phyloP scores from a whole-genome alignment of 2,113 vertebrate species.

The Entelurus aequoreus region DNA sequence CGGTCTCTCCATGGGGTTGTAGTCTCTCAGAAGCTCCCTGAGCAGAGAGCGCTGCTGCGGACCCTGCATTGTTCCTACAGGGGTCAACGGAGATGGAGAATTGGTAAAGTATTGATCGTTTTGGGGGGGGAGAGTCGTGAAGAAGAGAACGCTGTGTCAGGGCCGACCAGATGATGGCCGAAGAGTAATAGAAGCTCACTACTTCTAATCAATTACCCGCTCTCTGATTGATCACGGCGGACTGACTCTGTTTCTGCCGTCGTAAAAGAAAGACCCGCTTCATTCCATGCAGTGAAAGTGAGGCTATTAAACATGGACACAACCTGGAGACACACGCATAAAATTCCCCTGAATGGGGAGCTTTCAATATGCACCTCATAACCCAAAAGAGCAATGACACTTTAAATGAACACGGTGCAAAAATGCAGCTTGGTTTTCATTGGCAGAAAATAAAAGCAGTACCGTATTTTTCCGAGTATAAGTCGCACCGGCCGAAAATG shows the following conservation, averaged over 20 bases:
- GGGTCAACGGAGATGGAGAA: background rate
- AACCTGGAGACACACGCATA: slow-evolving; percentile 42
- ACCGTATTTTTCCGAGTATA: no score
- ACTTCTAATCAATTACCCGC: slow-evolving; percentile 51
- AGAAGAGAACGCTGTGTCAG: slow-evolving; percentile 17
- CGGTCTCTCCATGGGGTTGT: slow-evolving; percentile 77
- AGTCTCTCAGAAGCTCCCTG: slow-evolving; percentile 74
- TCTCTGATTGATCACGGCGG: slow-evolving; percentile 49
- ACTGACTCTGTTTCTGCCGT: slow-evolving; percentile 33
- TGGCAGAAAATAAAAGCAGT: no score
- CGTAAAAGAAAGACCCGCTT: slow-evolving; percentile 43
- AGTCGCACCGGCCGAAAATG: no score
- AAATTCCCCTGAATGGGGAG: slow-evolving; percentile 32
- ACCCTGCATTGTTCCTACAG: slow-evolving; percentile 71
- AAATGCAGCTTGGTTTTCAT: no score
- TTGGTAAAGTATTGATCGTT: background rate
- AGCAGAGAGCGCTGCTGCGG: slow-evolving; percentile 74
- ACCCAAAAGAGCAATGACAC: background rate
- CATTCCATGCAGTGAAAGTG: slow-evolving; percentile 43
- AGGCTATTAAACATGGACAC: slow-evolving; percentile 53
- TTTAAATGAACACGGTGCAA: background rate
- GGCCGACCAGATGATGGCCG: slow-evolving; percentile 2
- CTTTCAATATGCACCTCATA: background rate
- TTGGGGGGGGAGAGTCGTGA: background rate
- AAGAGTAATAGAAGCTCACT: slow-evolving; percentile 3